Base-by-base conservation (phyloP, 2,113 vertebrate species). In the Eidolon helvum region DNA sequence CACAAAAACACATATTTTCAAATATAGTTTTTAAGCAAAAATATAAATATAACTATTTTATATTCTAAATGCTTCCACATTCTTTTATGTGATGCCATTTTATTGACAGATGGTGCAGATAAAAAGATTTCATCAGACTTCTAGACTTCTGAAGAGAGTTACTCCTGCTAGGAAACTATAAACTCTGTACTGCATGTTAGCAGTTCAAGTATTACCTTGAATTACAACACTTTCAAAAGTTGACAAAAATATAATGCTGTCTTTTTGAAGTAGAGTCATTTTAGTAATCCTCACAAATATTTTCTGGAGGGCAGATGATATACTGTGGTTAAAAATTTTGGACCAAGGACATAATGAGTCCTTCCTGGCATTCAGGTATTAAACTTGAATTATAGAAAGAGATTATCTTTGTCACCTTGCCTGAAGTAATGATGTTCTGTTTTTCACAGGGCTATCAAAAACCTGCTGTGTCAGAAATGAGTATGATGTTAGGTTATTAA, bases 321-420 rank as follows among this genome's bases (percentile, higher is more conserved):
- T 8, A 97, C 9, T 38, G 28, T 59, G 96, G 40, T 87, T 98
- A 98, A 98, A 97, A 87, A 92, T 98, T 97, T 97, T 95, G 95
- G 97, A 99, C 98, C 98, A 99, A 99, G 99, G 99, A 98, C 99
- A 98, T 82, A 35, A 98, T 78, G 92, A 96, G 98, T 98, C 40
- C 61, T 99, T 97, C 94, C 96, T 97, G 97, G 98, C 98, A 98
- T 98, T 99, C 98, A 98, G 98, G 97, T 99, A 99, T 99, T 99
- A 99, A 99, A 99, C 97, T 98, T 99, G 98, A 99, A 99, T 99
- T 99, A 99, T 99, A 98, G 98, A 94, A 98, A 96, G 98, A 99
- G 98, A 99, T 99, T 99, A 98, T 98, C 99, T 97, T 97, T 98
- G 97, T 99, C 99, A 99, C 99, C 99, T 99, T 99, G 98, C 99